phyloP scores from a whole-genome alignment of 1,140 invertebrate genomes.

The Matsumurasca onukii region DNA sequence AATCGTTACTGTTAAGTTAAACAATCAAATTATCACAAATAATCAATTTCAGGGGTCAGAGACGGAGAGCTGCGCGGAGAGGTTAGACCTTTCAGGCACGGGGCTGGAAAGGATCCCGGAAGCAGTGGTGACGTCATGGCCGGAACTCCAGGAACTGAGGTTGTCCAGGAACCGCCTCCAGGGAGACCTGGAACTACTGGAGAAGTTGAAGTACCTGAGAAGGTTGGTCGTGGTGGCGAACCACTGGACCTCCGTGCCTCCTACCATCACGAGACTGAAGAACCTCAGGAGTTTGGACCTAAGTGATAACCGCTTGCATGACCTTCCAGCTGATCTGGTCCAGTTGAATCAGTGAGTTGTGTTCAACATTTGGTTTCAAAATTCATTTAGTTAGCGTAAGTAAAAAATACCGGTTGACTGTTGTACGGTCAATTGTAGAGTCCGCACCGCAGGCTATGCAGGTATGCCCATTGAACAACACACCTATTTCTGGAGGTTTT shows the following conservation, averaged over 20 bases:
- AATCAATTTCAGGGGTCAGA: conserved; percentile 50
- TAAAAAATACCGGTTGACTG: too few relatives aligned
- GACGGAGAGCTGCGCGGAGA: conserved; percentile 46
- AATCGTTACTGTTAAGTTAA: too few relatives aligned
- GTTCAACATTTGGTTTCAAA: too few relatives aligned
- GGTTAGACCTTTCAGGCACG: conserved; percentile 58
- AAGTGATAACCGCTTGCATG: conserved; percentile 65
- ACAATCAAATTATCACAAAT: too few relatives aligned
- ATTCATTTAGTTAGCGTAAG: too few relatives aligned
- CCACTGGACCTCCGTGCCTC: conserved; percentile 34
- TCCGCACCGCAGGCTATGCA: too few relatives aligned
- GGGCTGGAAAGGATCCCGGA: conserved; percentile 57
- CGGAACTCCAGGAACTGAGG: conserved; percentile 36
- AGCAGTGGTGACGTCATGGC: conserved; percentile 53
- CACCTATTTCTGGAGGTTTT: too few relatives aligned
- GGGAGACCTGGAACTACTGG: conserved; percentile 35
- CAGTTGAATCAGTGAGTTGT: conserved; percentile 61
- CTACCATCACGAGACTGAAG: conserved; percentile 44
- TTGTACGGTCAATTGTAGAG: too few relatives aligned
- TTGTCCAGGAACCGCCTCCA: conserved; percentile 36
- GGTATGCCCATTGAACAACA: too few relatives aligned
- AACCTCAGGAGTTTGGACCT: conserved; percentile 64
- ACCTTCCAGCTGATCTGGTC: conserved; percentile 61
- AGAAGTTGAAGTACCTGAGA: conserved; percentile 34
- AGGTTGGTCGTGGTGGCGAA: conserved; percentile 36